A percentile compares a stretch with the other conserved stretches of the same genome.
These are phyloP conservation scores for Etheostoma cragini DNA, from an alignment of 2,113 vertebrate species.

Conservation along the genomic window DNA sequence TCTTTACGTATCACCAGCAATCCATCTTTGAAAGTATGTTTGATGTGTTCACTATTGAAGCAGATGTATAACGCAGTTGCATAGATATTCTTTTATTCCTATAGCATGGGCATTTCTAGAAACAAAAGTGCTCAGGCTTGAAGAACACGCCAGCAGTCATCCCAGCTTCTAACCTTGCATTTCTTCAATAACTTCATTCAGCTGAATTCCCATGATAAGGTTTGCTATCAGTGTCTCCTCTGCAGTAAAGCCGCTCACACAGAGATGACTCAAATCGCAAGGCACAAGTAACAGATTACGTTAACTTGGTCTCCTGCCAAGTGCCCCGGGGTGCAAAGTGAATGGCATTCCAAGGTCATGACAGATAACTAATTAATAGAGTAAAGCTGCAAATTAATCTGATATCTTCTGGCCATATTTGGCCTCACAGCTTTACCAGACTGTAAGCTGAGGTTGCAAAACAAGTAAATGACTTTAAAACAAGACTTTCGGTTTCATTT, in stretches of 20 bases:
- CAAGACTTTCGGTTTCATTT: conserved; percentile 28
- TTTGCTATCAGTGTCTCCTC: conserved; percentile 6
- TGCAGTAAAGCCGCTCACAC: background rate
- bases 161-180: background rate
- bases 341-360: conserved; percentile 49
- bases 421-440: background rate
- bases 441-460: conserved; percentile 7
- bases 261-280: conserved; percentile 19
- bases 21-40: conserved; percentile 30
- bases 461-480: conserved; percentile 5
- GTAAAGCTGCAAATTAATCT: conserved; percentile 15
- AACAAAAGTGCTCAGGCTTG: background rate
- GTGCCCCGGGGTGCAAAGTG: conserved; percentile 6
- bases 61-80: conserved; percentile 8
- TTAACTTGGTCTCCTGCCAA: conserved; percentile 43
- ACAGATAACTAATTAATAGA: conserved; percentile 28
- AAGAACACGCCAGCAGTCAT: background rate
- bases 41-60: conserved; percentile 4
- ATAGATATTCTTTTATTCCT: no score
- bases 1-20: conserved; percentile 10
- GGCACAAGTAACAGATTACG: conserved; percentile 43
- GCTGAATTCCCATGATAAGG: background rate
- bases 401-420: conserved; percentile 22
- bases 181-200: background rate
- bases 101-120: background rate